Base-by-base conservation (phyloP, 2,113 vertebrate species). In the Oncorhynchus keta region DNA sequence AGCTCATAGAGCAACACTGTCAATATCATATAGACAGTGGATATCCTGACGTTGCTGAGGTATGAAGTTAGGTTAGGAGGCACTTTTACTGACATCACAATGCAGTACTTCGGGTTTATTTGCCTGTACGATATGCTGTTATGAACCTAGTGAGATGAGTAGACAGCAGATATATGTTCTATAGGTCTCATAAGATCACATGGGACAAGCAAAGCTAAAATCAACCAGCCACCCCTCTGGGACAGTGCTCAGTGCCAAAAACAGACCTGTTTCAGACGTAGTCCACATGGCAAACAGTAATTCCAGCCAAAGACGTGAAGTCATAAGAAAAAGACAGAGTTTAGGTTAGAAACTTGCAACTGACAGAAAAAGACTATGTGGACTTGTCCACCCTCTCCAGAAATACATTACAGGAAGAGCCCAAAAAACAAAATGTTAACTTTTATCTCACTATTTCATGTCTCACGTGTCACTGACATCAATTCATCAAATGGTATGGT, bases 81-180 rank as follows among this genome's bases (percentile, higher is more conserved):
- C 81, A 59, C 83, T 81, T 76, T 32, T 68, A 35, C 16, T 68
- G 16, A 39, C 30, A 35, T 35, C 14, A 18, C 3, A 45, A n/a
- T 45, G 16, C 67, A 35, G 67, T 67, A 55, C 78, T 87, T 88
- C 76, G 80, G 83, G 83, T 79, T 80, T 70, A 86, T 78, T 87
- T 77, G 18, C 16, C 74, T 81, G 81, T 80, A 87, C 79, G 85
- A 73, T 80, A 8, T 67, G 85, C 48, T 84, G 61, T 76, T 49
- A 83, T 84, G 82, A 81, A 84, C 77, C 79, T 81, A 82, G 83
- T 81, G 82, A 84, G 83, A 83, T 89, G 87, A 89, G 86, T 88
- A 11, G 64, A 66, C 22, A 13, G 88, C 51, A 16, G 51, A 55
- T 18, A 12, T 68, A 68, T 68, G 16, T 68, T 68, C 66, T 20